A percentile compares a stretch with the other conserved stretches of the same genome.
These are phyloP conservation scores for Willisornis vidua DNA, from an alignment of 2,113 vertebrate species.

Conservation along the genomic window DNA sequence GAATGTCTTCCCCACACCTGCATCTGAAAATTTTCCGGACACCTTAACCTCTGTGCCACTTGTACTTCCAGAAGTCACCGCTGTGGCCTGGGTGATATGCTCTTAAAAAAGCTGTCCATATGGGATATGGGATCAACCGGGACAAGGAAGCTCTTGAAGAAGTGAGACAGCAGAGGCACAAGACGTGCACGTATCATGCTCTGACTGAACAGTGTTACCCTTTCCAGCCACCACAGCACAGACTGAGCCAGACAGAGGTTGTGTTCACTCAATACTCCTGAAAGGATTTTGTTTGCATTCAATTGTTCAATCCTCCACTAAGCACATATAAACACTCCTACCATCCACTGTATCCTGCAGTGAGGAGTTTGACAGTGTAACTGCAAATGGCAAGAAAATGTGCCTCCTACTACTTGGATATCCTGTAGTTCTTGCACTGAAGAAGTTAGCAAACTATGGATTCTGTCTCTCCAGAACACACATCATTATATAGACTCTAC, in stretches of 20 bases:
- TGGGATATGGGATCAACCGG: accelerated
- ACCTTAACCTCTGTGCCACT: not conserved
- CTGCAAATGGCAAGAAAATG: not conserved
- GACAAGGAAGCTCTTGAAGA: not conserved
- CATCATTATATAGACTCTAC: not conserved
- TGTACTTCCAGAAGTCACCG: not conserved
- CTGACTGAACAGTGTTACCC: not conserved
- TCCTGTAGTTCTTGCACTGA: not conserved
- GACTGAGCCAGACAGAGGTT: not conserved
- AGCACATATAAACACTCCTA: not conserved
- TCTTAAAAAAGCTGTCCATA: not conserved
- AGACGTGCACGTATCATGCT: accelerated
- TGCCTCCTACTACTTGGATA: not conserved
- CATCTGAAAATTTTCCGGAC: accelerated
- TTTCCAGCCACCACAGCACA: not conserved
- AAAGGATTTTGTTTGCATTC: not conserved
- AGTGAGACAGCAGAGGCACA: not conserved
- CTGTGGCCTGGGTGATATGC: not conserved
- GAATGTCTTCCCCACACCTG: not conserved
- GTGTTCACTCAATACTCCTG: not conserved
- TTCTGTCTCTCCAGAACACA: not conserved
- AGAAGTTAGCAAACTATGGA: not conserved
- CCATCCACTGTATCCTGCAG: not conserved
- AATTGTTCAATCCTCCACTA: not conserved
- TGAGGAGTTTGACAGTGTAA: accelerated